Base-by-base conservation (phyloP, 30 jellyfish, hydroid and myxozoan genomes). In the Morbakka virulenta region DNA sequence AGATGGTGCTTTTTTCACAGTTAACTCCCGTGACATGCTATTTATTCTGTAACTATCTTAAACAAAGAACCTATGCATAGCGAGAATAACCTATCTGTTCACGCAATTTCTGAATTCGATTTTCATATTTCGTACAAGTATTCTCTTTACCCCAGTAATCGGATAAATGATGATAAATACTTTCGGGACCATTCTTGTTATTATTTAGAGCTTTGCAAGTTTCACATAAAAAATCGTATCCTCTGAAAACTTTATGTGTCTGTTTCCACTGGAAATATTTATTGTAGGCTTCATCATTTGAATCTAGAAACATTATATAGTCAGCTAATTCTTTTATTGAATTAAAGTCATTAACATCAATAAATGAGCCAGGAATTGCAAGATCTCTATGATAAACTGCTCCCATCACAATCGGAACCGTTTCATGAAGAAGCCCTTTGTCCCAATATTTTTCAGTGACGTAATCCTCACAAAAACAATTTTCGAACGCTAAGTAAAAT, bases 361-460 rank as follows among this genome's bases (percentile, higher is more conserved):
- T 92, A 66, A 83, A 92, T 34, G 98, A 92, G 2, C 93, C 95
- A 2, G 91, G 95, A 28, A 92, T 75, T 31, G 92, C 73, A 4
- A 53, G 48, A 33, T 83, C 64, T 22, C 51, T 17, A 57, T 67
- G 32, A 63, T 77, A 83, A 25, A 64, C 69, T 1, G 87, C 92
- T 11, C 96, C 98, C 96, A 92, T 85, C 14, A 80, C 94, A 68
- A 92, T 52, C 0, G 98, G 98, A 17, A 92, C 72, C 52, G 81
- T 49, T n/a, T 96, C 98, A 81, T 85, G 85, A 36, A 27, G 68
- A 63, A 92, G 32, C 2, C 98, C 96, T 34, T 70, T 71, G 25
- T 92, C 90, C 93, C 90, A 92, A 67, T 85, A 92, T 36, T 92
- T 92, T 62, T 92, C 98, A 28, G 98, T 92, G 27, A 92, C 76